phyloP scores from a whole-genome alignment of 2,797 vertebrate genomes.

The Phoxinus dragarum region DNA sequence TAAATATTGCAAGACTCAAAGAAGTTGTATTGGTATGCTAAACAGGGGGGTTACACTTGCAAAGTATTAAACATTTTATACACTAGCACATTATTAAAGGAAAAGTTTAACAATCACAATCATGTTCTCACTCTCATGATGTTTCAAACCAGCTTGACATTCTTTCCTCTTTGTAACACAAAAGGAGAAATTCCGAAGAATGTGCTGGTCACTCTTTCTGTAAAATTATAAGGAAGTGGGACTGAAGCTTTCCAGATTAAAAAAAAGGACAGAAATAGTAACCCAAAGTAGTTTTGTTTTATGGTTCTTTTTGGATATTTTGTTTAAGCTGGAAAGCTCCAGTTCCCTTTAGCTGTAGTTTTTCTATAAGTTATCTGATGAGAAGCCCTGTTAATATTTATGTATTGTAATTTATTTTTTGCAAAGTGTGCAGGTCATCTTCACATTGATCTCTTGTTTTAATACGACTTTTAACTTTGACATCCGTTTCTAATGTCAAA shows the following conservation, averaged over 20 bases:
- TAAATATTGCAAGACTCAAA: constrained; percentile 4
- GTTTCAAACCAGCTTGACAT: not conserved
- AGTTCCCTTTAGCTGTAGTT: too few species aligned
- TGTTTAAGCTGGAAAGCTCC: not conserved
- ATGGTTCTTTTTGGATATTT: not conserved
- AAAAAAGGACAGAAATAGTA: too few species aligned
- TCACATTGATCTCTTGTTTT: not conserved
- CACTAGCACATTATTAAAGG: not conserved
- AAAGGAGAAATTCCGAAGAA: not conserved
- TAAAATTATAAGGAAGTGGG: not conserved
- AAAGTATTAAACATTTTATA: constrained; percentile 14
- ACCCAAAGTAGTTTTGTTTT: too few species aligned
- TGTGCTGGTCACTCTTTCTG: not conserved
- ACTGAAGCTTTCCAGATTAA: not conserved
- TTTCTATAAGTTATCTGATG: not conserved
- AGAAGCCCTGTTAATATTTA: not conserved
- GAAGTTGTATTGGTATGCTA: not conserved
- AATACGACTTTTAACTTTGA: not conserved
- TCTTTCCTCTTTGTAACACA: not conserved
- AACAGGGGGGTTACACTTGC: constrained; percentile 2
- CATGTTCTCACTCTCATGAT: not conserved
- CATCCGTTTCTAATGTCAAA: too few species aligned
- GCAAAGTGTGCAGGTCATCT: not conserved
- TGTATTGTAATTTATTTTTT: not conserved
- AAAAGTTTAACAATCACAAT: not conserved